phyloP scores from a whole-genome alignment of 2,797 vertebrate species.

The Trachurus trachurus region DNA sequence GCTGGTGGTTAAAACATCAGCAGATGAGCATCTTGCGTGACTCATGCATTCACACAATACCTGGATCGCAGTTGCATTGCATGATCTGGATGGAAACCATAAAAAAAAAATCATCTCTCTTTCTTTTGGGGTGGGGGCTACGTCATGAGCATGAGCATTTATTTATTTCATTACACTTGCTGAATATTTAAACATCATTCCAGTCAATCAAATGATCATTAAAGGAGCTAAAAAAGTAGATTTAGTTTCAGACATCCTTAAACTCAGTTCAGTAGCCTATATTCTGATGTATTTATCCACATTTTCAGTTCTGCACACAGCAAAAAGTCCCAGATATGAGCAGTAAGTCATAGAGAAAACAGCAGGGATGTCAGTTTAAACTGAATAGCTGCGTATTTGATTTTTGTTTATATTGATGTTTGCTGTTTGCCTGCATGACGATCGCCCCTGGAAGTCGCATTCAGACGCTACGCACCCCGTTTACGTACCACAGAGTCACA shows the following conservation, averaged over 20 bases:
- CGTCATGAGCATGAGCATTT: constrained; percentile 11
- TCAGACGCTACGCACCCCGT: constrained; percentile 14
- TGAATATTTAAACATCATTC: neutral
- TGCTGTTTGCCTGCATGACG: constrained; percentile 12
- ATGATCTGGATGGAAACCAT: constrained; percentile 11
- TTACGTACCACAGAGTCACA: constrained; percentile 27
- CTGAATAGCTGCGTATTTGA: neutral
- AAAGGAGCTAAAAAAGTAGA: neutral
- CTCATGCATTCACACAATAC: constrained; percentile 52
- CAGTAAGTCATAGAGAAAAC: neutral
- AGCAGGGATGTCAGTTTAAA: constrained; percentile 1
- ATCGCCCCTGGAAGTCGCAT: constrained; percentile 23
- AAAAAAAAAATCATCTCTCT: neutral
- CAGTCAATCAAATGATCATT: neutral
- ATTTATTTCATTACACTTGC: neutral
- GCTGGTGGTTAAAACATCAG: constrained; percentile 39
- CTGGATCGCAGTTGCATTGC: constrained; percentile 22
- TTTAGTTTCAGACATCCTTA: neutral
- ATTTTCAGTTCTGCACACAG: neutral
- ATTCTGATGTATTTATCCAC: neutral
- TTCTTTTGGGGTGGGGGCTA: neutral
- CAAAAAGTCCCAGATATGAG: neutral
- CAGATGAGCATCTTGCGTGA: constrained; percentile 59
- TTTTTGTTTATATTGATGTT: constrained; percentile 24
- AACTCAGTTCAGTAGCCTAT: neutral